phyloP scores from a whole-genome alignment of 2,113 vertebrate genomes.

The Sapayoa aenigma region DNA sequence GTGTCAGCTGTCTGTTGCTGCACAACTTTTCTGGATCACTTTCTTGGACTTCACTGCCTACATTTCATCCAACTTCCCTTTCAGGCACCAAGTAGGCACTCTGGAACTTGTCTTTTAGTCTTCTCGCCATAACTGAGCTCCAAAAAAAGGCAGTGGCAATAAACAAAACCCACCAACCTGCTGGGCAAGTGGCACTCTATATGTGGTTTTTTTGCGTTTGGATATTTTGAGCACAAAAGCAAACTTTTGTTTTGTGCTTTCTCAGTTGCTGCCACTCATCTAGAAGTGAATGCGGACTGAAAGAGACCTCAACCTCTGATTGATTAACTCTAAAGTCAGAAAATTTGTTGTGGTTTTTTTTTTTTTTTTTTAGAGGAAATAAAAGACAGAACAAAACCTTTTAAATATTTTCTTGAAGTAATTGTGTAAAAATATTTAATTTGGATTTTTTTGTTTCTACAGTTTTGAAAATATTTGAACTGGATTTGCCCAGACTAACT shows the following conservation, averaged over 20 bases:
- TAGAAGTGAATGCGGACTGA: background rate
- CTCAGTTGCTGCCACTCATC: background rate
- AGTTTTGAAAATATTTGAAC: background rate
- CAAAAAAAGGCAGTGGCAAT: background rate
- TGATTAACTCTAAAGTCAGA: background rate
- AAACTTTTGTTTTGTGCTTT: background rate
- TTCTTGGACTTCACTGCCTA: background rate
- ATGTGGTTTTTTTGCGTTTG: background rate
- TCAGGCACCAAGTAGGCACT: background rate
- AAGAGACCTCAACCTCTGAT: background rate
- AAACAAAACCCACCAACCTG: conserved; percentile 20
- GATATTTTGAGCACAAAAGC: background rate
- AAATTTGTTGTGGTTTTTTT: background rate
- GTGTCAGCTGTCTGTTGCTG: background rate
- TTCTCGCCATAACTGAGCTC: background rate
- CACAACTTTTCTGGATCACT: background rate
- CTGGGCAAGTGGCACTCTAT: background rate
- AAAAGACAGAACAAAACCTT: background rate
- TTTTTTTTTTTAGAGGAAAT: background rate
- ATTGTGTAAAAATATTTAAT: background rate
- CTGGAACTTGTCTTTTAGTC: background rate
- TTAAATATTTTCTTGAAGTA: background rate
- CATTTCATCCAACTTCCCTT: background rate
- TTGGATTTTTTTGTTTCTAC: background rate
- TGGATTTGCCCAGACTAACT: background rate